These are phyloP conservation scores for Sardinella longiceps DNA, from an alignment of 2,797 vertebrate species.

Conservation along the genomic window DNA sequence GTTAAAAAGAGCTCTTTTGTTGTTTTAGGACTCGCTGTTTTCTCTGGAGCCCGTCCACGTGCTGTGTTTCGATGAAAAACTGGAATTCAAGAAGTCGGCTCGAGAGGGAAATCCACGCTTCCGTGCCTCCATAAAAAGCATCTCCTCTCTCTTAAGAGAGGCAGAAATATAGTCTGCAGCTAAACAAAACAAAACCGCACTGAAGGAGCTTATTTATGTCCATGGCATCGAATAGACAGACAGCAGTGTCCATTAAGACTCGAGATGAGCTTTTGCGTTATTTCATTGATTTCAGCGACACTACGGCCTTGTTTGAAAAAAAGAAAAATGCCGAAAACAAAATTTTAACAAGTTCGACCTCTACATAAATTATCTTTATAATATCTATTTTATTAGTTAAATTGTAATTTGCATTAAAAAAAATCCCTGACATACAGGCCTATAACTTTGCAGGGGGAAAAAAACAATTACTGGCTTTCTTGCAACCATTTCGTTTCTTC, in stretches of 20 bases:
- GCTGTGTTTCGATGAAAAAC: constrained; percentile 63
- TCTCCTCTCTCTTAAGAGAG: constrained; percentile 37
- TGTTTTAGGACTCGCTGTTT: constrained; percentile 81
- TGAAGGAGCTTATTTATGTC: constrained; percentile 23
- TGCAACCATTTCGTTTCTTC: constrained; percentile 60
- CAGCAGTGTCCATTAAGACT: constrained; percentile 22
- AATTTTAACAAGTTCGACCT: background rate
- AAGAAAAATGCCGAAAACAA: background rate
- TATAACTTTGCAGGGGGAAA: background rate
- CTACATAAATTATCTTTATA: background rate
- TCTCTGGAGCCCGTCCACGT: constrained; percentile 76
- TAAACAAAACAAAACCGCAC: constrained; percentile 14
- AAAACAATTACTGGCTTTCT: constrained; percentile 26
- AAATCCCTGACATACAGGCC: background rate
- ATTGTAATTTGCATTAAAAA: background rate
- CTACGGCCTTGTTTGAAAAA: constrained; percentile 38
- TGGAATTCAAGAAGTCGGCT: constrained; percentile 30
- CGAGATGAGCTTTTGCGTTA: constrained; percentile 35
- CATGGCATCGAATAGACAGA: constrained; percentile 14
- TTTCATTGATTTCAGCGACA: constrained; percentile 48
- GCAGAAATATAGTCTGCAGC: constrained; percentile 28
- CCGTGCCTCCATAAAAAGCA: constrained; percentile 41
- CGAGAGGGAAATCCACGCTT: constrained; percentile 56
- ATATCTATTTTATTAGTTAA: background rate
- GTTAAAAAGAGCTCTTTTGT: constrained; percentile 82